phyloP scores from a whole-genome alignment of 2,888 invertebrate genomes.

The Ommatoiulus sabulosus region DNA sequence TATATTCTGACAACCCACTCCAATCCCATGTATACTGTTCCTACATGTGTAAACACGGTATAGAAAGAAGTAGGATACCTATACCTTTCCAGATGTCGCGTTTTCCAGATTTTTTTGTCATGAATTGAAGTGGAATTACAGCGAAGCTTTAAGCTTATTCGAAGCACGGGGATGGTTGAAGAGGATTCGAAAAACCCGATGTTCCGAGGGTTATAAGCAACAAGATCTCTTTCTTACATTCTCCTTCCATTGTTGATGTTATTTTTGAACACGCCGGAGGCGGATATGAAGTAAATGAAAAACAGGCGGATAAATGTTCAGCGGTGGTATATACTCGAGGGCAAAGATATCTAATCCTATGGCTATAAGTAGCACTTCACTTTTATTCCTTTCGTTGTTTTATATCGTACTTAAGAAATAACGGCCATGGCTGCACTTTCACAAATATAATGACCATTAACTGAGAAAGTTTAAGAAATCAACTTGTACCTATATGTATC shows the following conservation, averaged over 20 bases:
- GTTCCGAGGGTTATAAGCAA: neutral
- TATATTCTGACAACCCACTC: neutral
- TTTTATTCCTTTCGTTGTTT: neutral
- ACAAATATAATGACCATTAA: neutral
- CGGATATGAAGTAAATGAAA: neutral
- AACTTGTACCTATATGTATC: neutral
- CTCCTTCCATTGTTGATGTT: neutral
- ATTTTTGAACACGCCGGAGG: neutral
- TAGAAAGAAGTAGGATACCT: neutral
- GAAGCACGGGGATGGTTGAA: neutral
- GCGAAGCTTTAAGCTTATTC: neutral
- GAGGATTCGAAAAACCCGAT: neutral
- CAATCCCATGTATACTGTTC: neutral
- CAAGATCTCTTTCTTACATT: neutral
- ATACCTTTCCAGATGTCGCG: neutral
- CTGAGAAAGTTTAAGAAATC: neutral
- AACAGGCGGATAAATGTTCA: constrained; percentile 13
- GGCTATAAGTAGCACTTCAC: neutral
- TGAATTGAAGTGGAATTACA: constrained; percentile 27
- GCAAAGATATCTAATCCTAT: neutral
- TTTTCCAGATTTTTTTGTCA: constrained; percentile 3
- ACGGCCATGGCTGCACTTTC: neutral
- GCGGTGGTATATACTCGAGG: neutral
- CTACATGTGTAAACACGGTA: neutral
- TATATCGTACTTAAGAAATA: neutral